Percentiles rank a stretch among this genome's conserved stretches.
phyloP scores from a whole-genome alignment of 2,888 invertebrate species.

The Chrysomela aeneicollis region DNA sequence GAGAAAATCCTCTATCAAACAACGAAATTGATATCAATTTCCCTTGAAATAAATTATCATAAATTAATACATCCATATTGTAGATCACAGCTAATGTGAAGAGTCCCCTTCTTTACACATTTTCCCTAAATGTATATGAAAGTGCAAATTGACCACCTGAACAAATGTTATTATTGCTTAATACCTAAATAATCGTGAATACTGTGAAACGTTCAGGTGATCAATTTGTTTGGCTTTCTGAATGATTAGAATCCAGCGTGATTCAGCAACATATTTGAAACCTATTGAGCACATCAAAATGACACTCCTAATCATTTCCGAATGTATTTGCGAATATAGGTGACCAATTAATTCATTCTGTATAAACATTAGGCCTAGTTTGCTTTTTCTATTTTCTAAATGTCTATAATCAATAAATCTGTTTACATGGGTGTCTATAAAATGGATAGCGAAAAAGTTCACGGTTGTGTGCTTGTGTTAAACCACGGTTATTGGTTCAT shows the following conservation, averaged over 20 bases:
- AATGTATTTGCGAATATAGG: conserved; percentile 42
- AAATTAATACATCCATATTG: conserved; percentile 51
- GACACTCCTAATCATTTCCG: not conserved
- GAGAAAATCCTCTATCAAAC: too few relatives aligned
- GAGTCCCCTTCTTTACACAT: conserved; percentile 55
- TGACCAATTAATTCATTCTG: conserved; percentile 30
- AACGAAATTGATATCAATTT: conserved; percentile 7
- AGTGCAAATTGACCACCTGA: conserved; percentile 25
- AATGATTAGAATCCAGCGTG: conserved; percentile 8
- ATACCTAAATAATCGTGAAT: conserved; percentile 4
- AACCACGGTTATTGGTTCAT: conserved; percentile 44
- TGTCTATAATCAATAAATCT: conserved; percentile 45
- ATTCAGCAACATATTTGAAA: not conserved
- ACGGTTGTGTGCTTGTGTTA: conserved; percentile 38
- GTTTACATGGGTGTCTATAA: conserved; percentile 45
- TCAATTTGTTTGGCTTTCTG: conserved; percentile 7
- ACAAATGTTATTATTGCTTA: conserved; percentile 11
- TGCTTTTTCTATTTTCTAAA: conserved; percentile 40
- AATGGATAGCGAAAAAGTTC: conserved; percentile 38
- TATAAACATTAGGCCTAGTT: conserved; percentile 51
- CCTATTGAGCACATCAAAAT: conserved; percentile 8
- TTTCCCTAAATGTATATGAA: conserved; percentile 37
- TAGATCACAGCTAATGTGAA: conserved; percentile 62
- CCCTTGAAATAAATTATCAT: not conserved
- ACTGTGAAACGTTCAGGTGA: conserved; percentile 13